These are phyloP conservation scores for Parasteatoda tepidariorum DNA, from an alignment of 1,140 invertebrate genomes.

Conservation along the genomic window DNA sequence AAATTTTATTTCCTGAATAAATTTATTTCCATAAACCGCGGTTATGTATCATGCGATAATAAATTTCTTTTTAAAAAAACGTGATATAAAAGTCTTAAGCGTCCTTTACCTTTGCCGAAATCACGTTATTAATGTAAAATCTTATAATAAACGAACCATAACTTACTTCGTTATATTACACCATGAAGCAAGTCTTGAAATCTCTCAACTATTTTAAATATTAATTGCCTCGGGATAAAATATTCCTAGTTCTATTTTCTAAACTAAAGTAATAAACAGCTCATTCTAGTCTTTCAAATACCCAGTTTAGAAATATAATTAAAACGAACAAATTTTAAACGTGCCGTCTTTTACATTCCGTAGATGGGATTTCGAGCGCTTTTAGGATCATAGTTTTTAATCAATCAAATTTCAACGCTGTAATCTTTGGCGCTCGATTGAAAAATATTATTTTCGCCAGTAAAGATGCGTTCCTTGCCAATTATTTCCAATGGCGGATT, in stretches of 20 bases:
- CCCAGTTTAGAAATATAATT: not conserved
- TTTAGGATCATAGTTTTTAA: not conserved
- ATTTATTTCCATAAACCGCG: no score
- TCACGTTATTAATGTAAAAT: no score
- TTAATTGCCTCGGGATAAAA: conserved; percentile 8
- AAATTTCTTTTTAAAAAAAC: no score
- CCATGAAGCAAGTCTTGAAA: no score
- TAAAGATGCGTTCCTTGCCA: not conserved
- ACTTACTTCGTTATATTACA: no score
- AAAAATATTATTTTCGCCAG: not conserved
- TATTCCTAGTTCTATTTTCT: not conserved
- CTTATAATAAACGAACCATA: no score
- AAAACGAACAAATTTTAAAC: not conserved
- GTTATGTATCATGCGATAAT: no score
- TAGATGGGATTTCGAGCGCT: not conserved
- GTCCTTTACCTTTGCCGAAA: no score
- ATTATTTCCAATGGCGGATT: not conserved
- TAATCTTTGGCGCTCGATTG: no score
- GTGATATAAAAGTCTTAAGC: no score
- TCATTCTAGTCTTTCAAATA: not conserved
- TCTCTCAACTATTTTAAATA: conserved; percentile 1
- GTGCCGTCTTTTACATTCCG: not conserved
- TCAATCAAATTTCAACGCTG: not conserved
- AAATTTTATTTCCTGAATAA: no score
- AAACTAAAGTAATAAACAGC: no score